Evolutionary conservation across 2,888 invertebrate species (phyloP).

Genomic region (Tachina lurida): DNA sequence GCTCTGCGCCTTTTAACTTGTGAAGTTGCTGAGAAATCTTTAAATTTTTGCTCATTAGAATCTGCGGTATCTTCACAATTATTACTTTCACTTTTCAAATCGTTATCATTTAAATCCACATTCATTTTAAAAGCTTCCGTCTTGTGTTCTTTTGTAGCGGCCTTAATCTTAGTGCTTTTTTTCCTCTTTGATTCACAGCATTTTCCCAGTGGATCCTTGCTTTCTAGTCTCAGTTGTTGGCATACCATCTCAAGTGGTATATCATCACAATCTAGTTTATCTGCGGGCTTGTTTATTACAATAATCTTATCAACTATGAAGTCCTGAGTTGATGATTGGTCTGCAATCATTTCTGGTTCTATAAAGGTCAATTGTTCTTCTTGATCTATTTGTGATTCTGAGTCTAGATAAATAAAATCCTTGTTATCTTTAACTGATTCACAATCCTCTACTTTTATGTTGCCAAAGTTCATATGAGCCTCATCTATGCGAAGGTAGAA

Average conservation of each 20-base stretch:
- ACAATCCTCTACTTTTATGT: slow-evolving; percentile 36
- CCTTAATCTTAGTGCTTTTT: slow-evolving; percentile 11
- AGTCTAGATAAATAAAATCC: slow-evolving; percentile 10
- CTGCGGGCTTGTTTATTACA: background rate
- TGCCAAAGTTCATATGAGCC: slow-evolving; percentile 43
- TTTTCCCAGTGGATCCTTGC: slow-evolving; percentile 44
- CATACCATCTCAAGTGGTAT: background rate
- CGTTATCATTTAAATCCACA: background rate
- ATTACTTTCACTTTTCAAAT: slow-evolving; percentile 1
- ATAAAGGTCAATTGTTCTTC: background rate
- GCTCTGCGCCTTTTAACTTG: slow-evolving; percentile 11
- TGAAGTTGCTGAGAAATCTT: background rate
- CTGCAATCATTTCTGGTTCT: slow-evolving; percentile 19
- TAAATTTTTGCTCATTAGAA: background rate
- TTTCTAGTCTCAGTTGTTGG: slow-evolving; percentile 13
- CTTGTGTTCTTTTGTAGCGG: background rate
- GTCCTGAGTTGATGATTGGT: background rate
- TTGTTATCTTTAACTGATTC: background rate
- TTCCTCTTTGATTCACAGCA: background rate
- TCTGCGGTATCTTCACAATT: slow-evolving; percentile 2
- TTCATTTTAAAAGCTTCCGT: background rate
- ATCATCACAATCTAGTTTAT: slow-evolving; percentile 35
- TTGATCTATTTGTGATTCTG: slow-evolving; percentile 37
- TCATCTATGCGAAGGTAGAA: slow-evolving; percentile 56
- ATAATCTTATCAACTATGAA: background rate